Base-by-base conservation (phyloP, 2,113 vertebrate genomes). In the Miniopterus natalensis region DNA sequence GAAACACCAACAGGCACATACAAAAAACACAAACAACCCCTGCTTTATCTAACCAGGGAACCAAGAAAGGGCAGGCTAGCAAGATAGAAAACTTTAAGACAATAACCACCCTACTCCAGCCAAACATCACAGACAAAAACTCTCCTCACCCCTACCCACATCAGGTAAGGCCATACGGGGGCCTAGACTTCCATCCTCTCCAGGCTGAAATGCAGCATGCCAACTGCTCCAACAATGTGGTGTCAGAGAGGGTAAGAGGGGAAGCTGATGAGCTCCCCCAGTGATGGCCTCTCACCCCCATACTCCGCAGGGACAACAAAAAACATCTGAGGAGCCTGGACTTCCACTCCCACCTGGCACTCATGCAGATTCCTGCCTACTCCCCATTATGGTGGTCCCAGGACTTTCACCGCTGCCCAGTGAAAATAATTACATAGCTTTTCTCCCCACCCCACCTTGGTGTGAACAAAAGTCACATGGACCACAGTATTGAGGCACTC, bases 171-270 rank as follows among this genome's bases (percentile, higher is more conserved):
- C 9, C 10, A 88, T 13, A 29, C 47, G 59, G 57, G 14, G 23
- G 57, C n/a, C 45, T 47, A 40, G 15, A 40, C 3, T n/a, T 68
- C 47, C 21, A 10, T 27, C 40, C 23, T 84, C 40, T 55, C 45
- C 27, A 53, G 40, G 53, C 21, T 83, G 27, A 77, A 77, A 61
- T 13, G 20, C n/a, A 66, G 53, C 13, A 45, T 9, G 23, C 45
- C 45, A 65, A 25, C 3, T 2, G 5, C 17, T 23, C 27, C 9
- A 15, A 5, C 0, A 12, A 13, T 17, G 4, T 23, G 31, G 8
- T 8, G 10, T 36, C 4, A 18, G 63, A 84, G 55, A 53, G 81
- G 18, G 21, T 36, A 27, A 36, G 21, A 21, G 63, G 40, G 36
- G 17, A 70, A 49, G 17, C 9, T 17, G 29, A 36, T 36, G 47